A percentile compares a stretch with the other conserved stretches of the same genome.
Conservation (phyloP, 2,888 invertebrate species). For the Bellardia bayeri region DNA sequence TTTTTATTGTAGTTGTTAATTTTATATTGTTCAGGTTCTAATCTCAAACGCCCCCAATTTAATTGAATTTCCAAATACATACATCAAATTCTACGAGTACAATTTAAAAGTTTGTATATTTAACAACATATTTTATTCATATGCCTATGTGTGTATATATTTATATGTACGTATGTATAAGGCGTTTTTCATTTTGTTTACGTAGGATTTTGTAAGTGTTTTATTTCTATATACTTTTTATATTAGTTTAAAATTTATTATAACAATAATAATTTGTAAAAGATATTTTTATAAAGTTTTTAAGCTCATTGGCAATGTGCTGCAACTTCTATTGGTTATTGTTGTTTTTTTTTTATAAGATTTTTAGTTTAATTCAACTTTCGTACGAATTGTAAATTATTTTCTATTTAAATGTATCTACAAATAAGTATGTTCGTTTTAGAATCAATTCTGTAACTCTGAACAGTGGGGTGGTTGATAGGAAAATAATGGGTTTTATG, state of each 20-base stretch:
- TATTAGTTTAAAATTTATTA: conserved; percentile 4
- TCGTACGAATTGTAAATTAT: not conserved
- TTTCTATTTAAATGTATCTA: not conserved
- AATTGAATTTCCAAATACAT: conserved; percentile 66
- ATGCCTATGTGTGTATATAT: too few species aligned
- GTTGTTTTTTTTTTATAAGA: conserved; percentile 35
- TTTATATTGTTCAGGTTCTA: conserved; percentile 61
- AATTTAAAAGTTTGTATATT: conserved; percentile 17
- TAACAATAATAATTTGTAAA: not conserved
- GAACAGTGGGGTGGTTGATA: not conserved
- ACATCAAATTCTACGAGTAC: conserved; percentile 41
- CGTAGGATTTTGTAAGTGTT: conserved; percentile 30
- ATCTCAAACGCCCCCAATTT: conserved; percentile 72
- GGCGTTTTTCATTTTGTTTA: conserved; percentile 29
- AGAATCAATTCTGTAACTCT: not conserved
- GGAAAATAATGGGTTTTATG: not conserved
- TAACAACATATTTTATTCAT: too few species aligned
- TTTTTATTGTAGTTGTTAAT: conserved; percentile 13
- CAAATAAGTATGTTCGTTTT: not conserved
- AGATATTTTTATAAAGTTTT: conserved; percentile 3
- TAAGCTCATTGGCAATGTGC: conserved; percentile 25
- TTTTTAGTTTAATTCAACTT: conserved; percentile 11
- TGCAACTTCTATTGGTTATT: conserved; percentile 35
- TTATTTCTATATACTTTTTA: conserved; percentile 42
- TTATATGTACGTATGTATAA: not conserved